A percentile compares a stretch with the other conserved stretches of the same genome.
These are phyloP conservation scores for Thaumetopoea pityocampa DNA, from an alignment of 1,140 invertebrate genomes.

Conservation along the genomic window DNA sequence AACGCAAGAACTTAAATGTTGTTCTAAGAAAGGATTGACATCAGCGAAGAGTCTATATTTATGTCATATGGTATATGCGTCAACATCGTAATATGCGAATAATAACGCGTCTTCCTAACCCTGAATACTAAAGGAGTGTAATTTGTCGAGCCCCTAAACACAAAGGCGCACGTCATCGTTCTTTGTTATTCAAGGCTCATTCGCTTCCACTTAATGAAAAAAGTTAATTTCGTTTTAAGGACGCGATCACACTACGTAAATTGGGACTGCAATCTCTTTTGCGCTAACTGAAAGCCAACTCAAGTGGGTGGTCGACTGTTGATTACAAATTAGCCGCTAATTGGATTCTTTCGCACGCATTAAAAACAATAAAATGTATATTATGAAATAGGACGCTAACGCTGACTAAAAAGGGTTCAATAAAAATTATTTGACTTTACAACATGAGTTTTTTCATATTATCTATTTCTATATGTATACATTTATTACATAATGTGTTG, in stretches of 20 bases:
- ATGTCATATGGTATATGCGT: conserved; percentile 1
- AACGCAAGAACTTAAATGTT: conserved; percentile 1
- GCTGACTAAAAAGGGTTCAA: too few species aligned
- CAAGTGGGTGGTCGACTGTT: too few species aligned
- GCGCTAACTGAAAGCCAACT: background rate
- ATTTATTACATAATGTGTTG: too few species aligned
- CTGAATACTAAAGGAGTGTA: conserved; percentile 31
- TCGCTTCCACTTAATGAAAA: conserved; percentile 31
- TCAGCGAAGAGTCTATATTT: conserved; percentile 9
- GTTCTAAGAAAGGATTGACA: conserved; percentile 3
- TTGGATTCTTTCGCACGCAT: too few species aligned
- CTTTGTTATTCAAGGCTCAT: conserved; percentile 29
- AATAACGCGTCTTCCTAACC: conserved; percentile 3
- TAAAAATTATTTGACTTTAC: too few species aligned
- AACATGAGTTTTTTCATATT: too few species aligned
- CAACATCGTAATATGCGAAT: conserved; percentile 10
- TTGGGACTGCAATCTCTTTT: conserved; percentile 12
- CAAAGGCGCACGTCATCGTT: conserved; percentile 25
- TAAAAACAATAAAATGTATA: too few species aligned
- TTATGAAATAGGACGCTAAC: too few species aligned
- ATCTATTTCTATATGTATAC: too few species aligned
- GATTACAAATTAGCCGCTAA: too few species aligned
- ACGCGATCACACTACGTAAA: too few species aligned
- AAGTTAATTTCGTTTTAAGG: conserved; percentile 38
- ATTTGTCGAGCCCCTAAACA: conserved; percentile 31